Evolutionary conservation across 2,888 invertebrate species (phyloP).

Genomic region (Frankliniella intonsa): DNA sequence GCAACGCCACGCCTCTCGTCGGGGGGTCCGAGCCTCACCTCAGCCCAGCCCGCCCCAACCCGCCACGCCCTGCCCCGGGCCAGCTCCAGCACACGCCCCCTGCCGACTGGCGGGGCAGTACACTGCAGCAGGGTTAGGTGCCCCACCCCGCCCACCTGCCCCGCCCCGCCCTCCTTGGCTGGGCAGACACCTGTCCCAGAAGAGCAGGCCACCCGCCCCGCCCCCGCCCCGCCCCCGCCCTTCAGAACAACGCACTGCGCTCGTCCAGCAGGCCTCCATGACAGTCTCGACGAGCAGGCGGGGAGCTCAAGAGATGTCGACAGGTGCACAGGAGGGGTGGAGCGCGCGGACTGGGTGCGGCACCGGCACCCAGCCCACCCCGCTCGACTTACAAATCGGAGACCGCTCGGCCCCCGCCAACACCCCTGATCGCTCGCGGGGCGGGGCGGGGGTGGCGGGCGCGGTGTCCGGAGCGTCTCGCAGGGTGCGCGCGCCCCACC

Average conservation of each 20-base stretch:
- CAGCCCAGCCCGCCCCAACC: not conserved
- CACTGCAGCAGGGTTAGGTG: not conserved
- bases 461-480: no score
- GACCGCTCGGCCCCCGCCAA: no score
- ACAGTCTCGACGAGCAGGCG: not conserved
- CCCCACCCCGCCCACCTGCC: not conserved
- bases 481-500: no score
- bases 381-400: no score
- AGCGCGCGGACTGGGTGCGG: not conserved
- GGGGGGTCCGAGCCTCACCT: no score
- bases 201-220: not conserved
- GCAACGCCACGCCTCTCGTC: not conserved
- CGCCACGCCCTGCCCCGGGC: not conserved
- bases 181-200: not conserved
- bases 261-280: no score
- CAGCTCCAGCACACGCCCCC: not conserved
- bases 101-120: not conserved
- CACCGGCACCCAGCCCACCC: not conserved
- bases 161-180: not conserved
- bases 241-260: not conserved
- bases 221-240: slow-evolving; percentile 9
- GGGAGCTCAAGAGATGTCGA: not conserved
- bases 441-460: no score
- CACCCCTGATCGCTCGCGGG: no score
- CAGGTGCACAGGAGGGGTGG: not conserved